Conservation (phyloP, 1,140 invertebrate genomes). For the Theocolax elegans region DNA sequence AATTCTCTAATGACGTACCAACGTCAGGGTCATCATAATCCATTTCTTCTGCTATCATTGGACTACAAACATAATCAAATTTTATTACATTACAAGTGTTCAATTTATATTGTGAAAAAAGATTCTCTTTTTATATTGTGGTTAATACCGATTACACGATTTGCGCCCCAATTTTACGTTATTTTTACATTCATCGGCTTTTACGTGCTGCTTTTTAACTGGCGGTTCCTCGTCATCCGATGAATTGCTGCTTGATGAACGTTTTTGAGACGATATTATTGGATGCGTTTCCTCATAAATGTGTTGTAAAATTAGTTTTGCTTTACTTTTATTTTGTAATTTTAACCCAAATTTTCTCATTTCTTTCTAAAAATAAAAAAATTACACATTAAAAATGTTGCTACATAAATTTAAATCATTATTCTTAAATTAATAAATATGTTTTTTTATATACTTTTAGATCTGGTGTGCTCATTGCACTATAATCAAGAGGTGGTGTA, state of each 20-base stretch:
- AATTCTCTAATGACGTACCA: conserved; percentile 23
- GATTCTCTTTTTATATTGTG: too few relatives aligned
- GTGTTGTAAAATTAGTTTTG: conserved; percentile 63
- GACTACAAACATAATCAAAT: conserved; percentile 1
- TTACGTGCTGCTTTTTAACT: conserved; percentile 37
- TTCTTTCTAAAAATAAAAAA: conserved; percentile 56
- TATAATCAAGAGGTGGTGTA: conserved; percentile 62
- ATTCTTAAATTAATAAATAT: conserved; percentile 28
- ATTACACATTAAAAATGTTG: too few relatives aligned
- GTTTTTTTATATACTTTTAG: conserved; percentile 55
- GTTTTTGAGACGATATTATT: conserved; percentile 36
- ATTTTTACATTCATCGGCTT: background rate
- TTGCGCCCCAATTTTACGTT: background rate
- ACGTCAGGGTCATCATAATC: conserved; percentile 43
- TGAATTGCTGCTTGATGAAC: conserved; percentile 6
- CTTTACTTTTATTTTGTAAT: conserved; percentile 58
- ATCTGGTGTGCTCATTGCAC: conserved; percentile 59
- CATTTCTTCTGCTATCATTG: conserved; percentile 47
- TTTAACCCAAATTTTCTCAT: conserved; percentile 66
- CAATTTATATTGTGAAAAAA: background rate
- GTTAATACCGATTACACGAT: conserved; percentile 25
- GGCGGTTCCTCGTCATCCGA: conserved; percentile 45
- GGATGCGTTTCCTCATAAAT: conserved; percentile 67
- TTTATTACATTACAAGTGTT: too few relatives aligned
- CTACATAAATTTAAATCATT: too few relatives aligned